Evolutionary conservation across 2,888 invertebrate species (phyloP), one percentile per base, ranked within the genome.

Genomic region (Callyntrura sp.): DNA sequence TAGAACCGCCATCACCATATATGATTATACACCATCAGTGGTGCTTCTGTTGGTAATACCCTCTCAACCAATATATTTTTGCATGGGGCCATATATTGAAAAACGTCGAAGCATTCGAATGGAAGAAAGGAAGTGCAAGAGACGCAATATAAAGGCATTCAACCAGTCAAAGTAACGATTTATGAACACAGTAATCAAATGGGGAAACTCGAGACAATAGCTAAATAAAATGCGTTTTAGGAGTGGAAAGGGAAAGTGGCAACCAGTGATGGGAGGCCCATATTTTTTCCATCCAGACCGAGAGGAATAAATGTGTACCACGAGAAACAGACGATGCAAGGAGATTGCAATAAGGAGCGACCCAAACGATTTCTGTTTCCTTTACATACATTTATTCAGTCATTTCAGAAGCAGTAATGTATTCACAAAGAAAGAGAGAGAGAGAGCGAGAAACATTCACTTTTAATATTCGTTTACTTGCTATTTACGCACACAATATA

Each of bases 101-200:
- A 70, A 82, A 55, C 48, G 68, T 51, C 68, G 25, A 70, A 51
- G 55, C 17, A 82, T n/a, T 23, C 14, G 25, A 70, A 57, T 8
- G 25, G 35, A 12, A 23, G n/a, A 62, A 35, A 48, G 83, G 57
- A 55, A 73, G 57, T 62, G 60, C 62, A 78, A 78, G 17, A 51
- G 62, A 55, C 78, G 79, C 17, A 81, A 65, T 25, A n/a, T 51
- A 70, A 35, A 57, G 43, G 65, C 88, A 88, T 88, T 78, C 83
- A 83, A 28, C 48, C 23, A 83, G 88, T 88, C 88, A 88, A 55
- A 62, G 68, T 6, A 55, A 85, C 28, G 85, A 89, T 89, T 89
- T 89, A 89, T 89, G 89, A 89, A 79, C 68, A 68, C 17, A 28
- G 70, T 89, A 89, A 89, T 89, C 85, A 89, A 89, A 85, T 85